phyloP scores from a whole-genome alignment of 2,113 vertebrate genomes.

The Cyanoliseus patagonus region DNA sequence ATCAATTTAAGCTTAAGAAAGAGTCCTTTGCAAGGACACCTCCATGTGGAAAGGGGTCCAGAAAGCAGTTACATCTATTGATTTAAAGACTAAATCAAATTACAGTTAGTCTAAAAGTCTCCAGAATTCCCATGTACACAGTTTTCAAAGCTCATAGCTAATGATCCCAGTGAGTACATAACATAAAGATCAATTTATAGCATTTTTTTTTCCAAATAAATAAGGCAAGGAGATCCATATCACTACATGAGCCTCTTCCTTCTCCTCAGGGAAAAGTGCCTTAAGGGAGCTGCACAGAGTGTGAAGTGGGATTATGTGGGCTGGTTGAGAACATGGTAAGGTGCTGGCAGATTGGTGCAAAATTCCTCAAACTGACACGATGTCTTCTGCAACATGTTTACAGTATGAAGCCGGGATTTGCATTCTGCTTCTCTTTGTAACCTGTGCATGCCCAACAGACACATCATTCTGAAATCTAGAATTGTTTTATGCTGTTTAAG shows the following conservation, averaged over 20 bases:
- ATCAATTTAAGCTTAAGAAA: neutral
- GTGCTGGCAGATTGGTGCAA: neutral
- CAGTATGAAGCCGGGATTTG: neutral
- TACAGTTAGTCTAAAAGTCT: neutral
- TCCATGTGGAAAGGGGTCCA: neutral
- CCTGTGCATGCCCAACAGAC: neutral
- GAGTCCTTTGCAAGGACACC: neutral
- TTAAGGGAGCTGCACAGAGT: neutral
- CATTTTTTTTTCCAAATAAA: slow-evolving; percentile 10
- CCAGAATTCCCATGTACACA: neutral
- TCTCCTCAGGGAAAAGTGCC: neutral
- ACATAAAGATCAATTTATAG: neutral
- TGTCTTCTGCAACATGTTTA: neutral
- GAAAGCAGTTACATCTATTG: neutral
- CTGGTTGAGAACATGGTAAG: neutral
- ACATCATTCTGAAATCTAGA: neutral
- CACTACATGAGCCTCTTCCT: neutral
- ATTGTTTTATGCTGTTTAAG: neutral
- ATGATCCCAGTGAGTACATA: neutral
- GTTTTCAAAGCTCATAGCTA: neutral
- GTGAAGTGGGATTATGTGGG: neutral
- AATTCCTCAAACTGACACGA: neutral
- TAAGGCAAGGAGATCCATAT: neutral
- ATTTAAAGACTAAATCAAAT: neutral
- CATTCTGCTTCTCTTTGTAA: neutral